phyloP scores from a whole-genome alignment of 2,113 vertebrate species.

The Pangasianodon hypophthalmus region DNA sequence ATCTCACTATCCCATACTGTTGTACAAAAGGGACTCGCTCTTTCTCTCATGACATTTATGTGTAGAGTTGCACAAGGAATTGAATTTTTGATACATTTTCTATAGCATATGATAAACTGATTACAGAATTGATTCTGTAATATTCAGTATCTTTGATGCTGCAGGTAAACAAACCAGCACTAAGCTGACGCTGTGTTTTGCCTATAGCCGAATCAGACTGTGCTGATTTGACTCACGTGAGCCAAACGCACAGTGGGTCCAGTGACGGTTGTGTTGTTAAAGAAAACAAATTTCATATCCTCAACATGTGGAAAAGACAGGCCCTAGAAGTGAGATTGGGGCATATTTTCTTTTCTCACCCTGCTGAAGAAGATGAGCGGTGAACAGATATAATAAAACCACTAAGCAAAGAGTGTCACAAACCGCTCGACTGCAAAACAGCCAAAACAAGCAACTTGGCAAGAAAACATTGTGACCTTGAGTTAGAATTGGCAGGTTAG shows the following conservation, averaged over 20 bases:
- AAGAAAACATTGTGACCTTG: not conserved
- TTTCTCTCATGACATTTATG: conserved; percentile 9
- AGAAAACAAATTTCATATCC: not conserved
- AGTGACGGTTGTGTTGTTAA: not conserved
- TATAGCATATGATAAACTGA: not conserved
- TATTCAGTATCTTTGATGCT: not conserved
- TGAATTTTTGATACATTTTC: not conserved
- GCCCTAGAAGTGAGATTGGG: not conserved
- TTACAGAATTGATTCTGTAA: not conserved
- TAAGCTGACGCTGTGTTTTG: not conserved
- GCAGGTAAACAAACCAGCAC: not conserved
- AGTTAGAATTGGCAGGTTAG: no score
- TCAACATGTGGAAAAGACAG: not conserved
- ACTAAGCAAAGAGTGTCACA: not conserved
- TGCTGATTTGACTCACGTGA: not conserved
- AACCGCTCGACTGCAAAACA: not conserved
- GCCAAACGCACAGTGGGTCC: not conserved
- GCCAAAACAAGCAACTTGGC: not conserved
- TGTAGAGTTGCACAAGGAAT: not conserved
- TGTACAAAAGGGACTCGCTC: not conserved
- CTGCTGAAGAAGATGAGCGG: not conserved
- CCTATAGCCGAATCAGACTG: not conserved
- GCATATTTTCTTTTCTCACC: not conserved
- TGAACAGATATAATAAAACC: not conserved
- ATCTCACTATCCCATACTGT: not conserved